Percentiles rank a stretch among this genome's conserved stretches.
These are phyloP conservation scores for Dicerorhinus sumatrensis DNA, from an alignment of 2,113 vertebrate genomes.

Conservation along the genomic window DNA sequence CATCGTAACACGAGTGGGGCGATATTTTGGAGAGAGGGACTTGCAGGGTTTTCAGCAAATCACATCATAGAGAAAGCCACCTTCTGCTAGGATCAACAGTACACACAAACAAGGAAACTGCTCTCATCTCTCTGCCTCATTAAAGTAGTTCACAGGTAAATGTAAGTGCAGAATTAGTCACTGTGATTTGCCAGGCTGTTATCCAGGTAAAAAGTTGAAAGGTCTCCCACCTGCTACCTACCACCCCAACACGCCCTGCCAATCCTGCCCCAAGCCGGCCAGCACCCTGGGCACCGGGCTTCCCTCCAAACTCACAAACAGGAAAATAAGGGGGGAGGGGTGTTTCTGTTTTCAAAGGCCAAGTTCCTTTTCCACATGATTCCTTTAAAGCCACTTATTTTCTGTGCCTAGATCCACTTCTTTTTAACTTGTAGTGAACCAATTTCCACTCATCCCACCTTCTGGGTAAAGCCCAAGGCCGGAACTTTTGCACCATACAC, in stretches of 20 bases:
- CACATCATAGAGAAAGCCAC: not conserved
- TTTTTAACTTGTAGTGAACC: not conserved
- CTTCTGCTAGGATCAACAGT: not conserved
- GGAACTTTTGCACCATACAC: not conserved
- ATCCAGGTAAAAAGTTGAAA: not conserved
- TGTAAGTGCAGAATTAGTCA: not conserved
- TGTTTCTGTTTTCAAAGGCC: not conserved
- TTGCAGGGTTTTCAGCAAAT: not conserved
- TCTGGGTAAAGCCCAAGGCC: conserved; percentile 19
- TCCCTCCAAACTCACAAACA: not conserved
- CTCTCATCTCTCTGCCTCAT: not conserved
- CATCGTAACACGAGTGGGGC: not conserved
- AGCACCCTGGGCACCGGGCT: not conserved
- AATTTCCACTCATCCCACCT: not conserved
- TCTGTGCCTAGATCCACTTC: not conserved
- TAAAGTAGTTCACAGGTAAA: not conserved
- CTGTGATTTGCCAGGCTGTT: not conserved
- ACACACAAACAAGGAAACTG: not conserved
- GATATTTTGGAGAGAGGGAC: not conserved
- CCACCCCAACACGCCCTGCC: not conserved
- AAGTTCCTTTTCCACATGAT: not conserved
- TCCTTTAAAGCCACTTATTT: conserved; percentile 1
- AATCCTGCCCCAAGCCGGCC: not conserved
- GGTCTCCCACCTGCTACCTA: not conserved
- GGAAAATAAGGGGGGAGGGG: not conserved